phyloP scores from a whole-genome alignment of 2,797 vertebrate genomes.

The Anniella stebbinsi region DNA sequence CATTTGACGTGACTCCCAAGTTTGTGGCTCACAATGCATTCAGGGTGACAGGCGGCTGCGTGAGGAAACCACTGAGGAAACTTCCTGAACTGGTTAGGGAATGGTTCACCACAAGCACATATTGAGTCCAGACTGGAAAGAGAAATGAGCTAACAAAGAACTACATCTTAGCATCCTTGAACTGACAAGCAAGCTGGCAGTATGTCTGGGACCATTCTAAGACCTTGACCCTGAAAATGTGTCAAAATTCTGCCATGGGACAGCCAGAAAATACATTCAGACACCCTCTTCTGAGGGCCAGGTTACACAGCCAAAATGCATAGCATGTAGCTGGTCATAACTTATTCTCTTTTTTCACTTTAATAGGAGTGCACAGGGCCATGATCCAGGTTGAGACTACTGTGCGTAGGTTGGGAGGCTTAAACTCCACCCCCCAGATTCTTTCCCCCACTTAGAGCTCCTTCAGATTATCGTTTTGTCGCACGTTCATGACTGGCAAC shows the following conservation, averaged over 20 bases:
- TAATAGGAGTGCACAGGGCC: too few species aligned
- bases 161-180: neutral
- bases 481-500: too few species aligned
- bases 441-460: too few species aligned
- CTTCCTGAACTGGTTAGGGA: neutral
- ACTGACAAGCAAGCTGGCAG: neutral
- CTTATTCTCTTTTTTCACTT: too few species aligned
- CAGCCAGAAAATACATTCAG: constrained; percentile 17
- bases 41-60: too few species aligned
- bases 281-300: too few species aligned
- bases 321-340: too few species aligned
- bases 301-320: too few species aligned
- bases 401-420: too few species aligned
- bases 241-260: constrained; percentile 29
- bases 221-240: constrained; percentile 41
- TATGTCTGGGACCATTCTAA: neutral
- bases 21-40: neutral
- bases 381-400: too few species aligned
- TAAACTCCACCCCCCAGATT: too few species aligned
- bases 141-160: neutral
- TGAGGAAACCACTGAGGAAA: neutral
- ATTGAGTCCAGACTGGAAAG: neutral
- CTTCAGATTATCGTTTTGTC: too few species aligned
- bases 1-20: neutral
- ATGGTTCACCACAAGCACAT: neutral